Evolutionary conservation across 2,888 invertebrate genomes (phyloP), one percentile per base, ranked within the genome.

Genomic region (Volucella zonaria): DNA sequence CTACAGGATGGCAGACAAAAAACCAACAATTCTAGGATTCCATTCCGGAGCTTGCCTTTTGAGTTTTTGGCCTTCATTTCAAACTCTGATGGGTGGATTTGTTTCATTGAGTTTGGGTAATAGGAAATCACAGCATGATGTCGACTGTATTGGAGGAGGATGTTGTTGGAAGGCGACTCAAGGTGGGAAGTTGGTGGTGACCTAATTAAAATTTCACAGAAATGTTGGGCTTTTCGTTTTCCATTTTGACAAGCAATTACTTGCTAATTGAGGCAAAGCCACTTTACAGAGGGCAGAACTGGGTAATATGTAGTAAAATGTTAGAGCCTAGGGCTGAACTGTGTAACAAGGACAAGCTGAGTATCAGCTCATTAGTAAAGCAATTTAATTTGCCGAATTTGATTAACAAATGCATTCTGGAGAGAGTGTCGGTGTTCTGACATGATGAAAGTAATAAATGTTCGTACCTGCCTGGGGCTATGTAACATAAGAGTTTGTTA

Each of bases 191-290:
- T 31, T 31, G 31, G 31, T 31, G 31, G 31, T 81, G 81, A 76
- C 81, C 81, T 76, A 70, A 81, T 81, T 81, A 70, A 70, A 81
- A 76, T 74, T 67, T 80, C 59, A 79, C 61, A 47, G 12, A 62
- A 67, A 62, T 71, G 56, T 47, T 40, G 38, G 43, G 49, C 42
- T 49, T 45, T 38, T 15, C 8, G 10, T 40, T 3, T 47, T 54
- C 31, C 38, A 9, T 18, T 61, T 71, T 42, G 31, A 64, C 45
- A 40, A 73, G 43, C 62, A 43, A n/a, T 38, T 31, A 31, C 8
- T 80, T 74, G 68, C 58, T 70, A 66, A 66, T 70, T 64, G 58
- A 76, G 66, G 64, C 56, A 10, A 62, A 42, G 54, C 8, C 23
- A 23, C 40, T 59, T 42, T 11, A 52, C 31, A 31, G 12, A 11